Percentiles rank a stretch among this genome's conserved stretches.
phyloP scores from a whole-genome alignment of 2,888 invertebrate species.

The Campoplex capitator region DNA sequence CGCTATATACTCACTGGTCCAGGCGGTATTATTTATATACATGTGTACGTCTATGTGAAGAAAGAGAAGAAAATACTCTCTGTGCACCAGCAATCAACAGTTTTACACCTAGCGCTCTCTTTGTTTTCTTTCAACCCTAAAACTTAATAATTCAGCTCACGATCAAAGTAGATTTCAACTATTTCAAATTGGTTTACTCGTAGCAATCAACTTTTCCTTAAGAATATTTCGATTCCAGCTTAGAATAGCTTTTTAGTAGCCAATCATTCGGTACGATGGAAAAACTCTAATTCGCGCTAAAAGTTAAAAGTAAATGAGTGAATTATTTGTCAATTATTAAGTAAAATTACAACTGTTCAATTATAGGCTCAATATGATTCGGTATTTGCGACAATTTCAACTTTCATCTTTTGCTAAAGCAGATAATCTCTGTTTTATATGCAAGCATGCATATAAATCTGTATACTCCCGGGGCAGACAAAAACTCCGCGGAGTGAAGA shows the following conservation, averaged over 20 bases:
- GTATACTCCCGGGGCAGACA: conserved; percentile 21
- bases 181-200: background rate
- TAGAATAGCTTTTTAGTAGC: background rate
- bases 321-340: background rate
- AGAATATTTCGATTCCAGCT: background rate
- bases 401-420: background rate
- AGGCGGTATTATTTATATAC: conserved; percentile 61
- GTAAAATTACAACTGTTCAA: background rate
- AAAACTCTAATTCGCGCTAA: background rate
- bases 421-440: conserved; percentile 8
- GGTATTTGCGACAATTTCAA: background rate
- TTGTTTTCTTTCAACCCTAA: conserved; percentile 13
- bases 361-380: background rate
- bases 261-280: background rate
- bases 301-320: background rate
- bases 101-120: conserved; percentile 79
- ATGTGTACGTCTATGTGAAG: conserved; percentile 48
- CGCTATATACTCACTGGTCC: conserved; percentile 68
- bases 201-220: background rate
- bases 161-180: background rate
- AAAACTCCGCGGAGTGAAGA: conserved; percentile 51
- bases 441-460: background rate
- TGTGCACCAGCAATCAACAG: conserved; percentile 81
- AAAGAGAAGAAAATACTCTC: conserved; percentile 79
- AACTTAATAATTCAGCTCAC: background rate